Conservation (phyloP, 2,888 invertebrate genomes). For the Andrena trimmerana region DNA sequence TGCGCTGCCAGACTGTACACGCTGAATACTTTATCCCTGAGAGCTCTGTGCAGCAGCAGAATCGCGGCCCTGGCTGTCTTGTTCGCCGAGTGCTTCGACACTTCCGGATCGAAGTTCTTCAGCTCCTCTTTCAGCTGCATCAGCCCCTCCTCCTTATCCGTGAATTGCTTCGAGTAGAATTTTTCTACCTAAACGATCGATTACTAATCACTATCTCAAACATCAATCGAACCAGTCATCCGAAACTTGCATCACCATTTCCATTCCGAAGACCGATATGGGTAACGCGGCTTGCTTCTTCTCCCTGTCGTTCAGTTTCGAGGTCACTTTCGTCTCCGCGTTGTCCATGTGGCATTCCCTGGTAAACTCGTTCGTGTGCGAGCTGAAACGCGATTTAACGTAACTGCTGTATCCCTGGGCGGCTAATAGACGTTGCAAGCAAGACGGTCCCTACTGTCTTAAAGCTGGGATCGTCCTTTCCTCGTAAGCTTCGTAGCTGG, state of each 20-base stretch:
- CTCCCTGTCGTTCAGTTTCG: constrained; percentile 91
- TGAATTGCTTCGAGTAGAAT: constrained; percentile 95
- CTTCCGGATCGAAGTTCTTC: constrained; percentile 84
- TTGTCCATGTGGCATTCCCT: constrained; percentile 89
- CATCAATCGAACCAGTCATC: background rate
- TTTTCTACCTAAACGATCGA: constrained; percentile 90
- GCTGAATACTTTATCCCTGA: constrained; percentile 95
- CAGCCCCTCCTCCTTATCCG: constrained; percentile 96
- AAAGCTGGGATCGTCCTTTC: constrained; percentile 94
- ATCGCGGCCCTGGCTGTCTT: constrained; percentile 94
- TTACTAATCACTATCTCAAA: background rate
- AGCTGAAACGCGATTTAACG: constrained; percentile 86
- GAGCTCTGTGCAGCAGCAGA: constrained; percentile 91
- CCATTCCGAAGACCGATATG: constrained; percentile 95
- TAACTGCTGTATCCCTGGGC: background rate
- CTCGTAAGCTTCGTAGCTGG: constrained; percentile 95
- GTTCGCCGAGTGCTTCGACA: constrained; percentile 88
- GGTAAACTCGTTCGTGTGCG: constrained; percentile 93
- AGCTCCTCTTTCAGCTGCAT: constrained; percentile 88
- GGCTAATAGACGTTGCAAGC: background rate
- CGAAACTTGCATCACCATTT: constrained; percentile 88
- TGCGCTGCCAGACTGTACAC: constrained; percentile 95
- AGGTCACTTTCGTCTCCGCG: constrained; percentile 86
- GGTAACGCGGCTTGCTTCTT: constrained; percentile 95
- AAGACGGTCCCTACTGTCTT: constrained; percentile 89